phyloP scores from a whole-genome alignment of 2,888 invertebrate species.

The Melitaea athalia region DNA sequence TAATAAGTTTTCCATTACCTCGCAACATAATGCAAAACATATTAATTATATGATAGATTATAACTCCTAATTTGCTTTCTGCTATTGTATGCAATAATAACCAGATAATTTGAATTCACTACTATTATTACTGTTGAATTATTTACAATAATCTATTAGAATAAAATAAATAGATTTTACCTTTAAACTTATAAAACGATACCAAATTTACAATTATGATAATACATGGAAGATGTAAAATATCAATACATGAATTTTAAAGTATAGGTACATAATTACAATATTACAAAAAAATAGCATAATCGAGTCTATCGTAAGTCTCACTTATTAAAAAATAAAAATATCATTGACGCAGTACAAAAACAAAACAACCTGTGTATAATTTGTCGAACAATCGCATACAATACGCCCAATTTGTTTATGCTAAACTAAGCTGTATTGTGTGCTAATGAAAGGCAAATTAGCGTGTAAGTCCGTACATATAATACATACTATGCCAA shows the following conservation, averaged over 20 bases:
- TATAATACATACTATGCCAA: conserved; percentile 23
- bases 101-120: no score
- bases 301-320: conserved; percentile 16
- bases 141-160: no score
- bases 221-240: no score
- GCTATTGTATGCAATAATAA: background rate
- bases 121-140: no score
- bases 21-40: background rate
- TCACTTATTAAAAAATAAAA: conserved; percentile 28
- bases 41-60: background rate
- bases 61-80: background rate
- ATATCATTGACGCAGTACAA: conserved; percentile 23
- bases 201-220: no score
- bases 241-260: no score
- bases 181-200: no score
- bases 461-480: conserved; percentile 21
- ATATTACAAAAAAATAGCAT: background rate
- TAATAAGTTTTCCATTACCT: background rate
- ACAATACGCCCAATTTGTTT: conserved; percentile 16
- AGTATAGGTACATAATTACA: no score
- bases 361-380: conserved; percentile 14
- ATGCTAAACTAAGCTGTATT: conserved; percentile 26
- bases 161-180: no score
- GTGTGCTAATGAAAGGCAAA: conserved; percentile 25
- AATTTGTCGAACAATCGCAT: conserved; percentile 19